Evolutionary conservation across 2,888 invertebrate species (phyloP).

Genomic region (Cheilosia urbana): DNA sequence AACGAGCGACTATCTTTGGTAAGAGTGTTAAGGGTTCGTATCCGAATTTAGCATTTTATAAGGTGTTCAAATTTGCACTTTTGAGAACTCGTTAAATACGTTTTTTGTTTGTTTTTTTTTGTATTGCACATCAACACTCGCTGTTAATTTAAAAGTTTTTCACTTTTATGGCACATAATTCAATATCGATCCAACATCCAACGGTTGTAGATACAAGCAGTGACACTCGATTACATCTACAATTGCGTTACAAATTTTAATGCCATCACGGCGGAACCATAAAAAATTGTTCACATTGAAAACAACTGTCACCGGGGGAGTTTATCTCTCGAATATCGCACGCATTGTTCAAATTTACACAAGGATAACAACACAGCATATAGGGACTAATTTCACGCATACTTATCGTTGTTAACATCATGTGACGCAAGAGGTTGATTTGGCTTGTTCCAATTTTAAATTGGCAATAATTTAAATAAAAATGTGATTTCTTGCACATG

Average conservation of each 20-base stretch:
- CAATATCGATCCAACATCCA: constrained; percentile 21
- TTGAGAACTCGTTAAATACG: no score
- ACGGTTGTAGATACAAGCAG: background rate
- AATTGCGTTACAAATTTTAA: constrained; percentile 82
- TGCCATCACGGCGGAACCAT: constrained; percentile 81
- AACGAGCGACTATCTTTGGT: constrained; percentile 3
- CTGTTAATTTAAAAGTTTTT: constrained; percentile 21
- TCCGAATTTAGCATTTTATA: background rate
- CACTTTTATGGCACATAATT: background rate
- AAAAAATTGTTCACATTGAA: constrained; percentile 74
- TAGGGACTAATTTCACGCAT: constrained; percentile 74
- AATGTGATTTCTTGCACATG: constrained; percentile 66
- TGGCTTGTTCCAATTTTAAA: constrained; percentile 62
- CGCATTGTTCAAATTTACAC: constrained; percentile 56
- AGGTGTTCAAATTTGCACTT: background rate
- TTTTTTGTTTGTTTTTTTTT: background rate
- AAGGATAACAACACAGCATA: constrained; percentile 63
- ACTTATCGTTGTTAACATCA: constrained; percentile 75
- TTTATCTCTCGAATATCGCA: constrained; percentile 32
- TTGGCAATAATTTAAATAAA: constrained; percentile 75
- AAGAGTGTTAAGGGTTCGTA: constrained; percentile 4
- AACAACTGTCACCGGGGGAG: constrained; percentile 72
- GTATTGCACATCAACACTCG: background rate
- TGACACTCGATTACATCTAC: constrained; percentile 13
- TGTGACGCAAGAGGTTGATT: constrained; percentile 53